A percentile compares a stretch with the other conserved stretches of the same genome.
These are phyloP conservation scores for Chaetodon auriga DNA, from an alignment of 2,113 vertebrate genomes.

Conservation along the genomic window DNA sequence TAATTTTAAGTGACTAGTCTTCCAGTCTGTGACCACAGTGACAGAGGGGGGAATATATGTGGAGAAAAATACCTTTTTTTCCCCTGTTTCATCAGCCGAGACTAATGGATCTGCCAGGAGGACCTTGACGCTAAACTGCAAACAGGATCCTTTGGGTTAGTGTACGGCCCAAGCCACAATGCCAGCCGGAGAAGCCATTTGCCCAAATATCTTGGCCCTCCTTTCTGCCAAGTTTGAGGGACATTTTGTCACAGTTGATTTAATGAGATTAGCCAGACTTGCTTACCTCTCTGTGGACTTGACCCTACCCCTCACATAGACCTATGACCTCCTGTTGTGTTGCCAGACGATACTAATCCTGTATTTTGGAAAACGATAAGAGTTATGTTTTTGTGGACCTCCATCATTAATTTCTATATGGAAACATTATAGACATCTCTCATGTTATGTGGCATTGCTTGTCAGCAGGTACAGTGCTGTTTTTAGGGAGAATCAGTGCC, in stretches of 20 bases:
- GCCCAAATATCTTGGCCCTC: conserved; percentile 32
- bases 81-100: conserved; percentile 64
- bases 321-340: neutral
- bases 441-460: conserved; percentile 11
- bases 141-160: conserved; percentile 61
- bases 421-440: conserved; percentile 19
- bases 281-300: conserved; percentile 6
- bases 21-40: conserved; percentile 55
- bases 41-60: conserved; percentile 22
- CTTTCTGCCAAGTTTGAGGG: conserved; percentile 32
- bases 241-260: conserved; percentile 56
- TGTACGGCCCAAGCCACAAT: conserved; percentile 56
- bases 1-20: conserved; percentile 12
- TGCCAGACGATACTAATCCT: conserved; percentile 27
- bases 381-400: conserved; percentile 7
- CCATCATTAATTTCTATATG: conserved; percentile 11
- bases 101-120: conserved; percentile 79
- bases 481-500: neutral
- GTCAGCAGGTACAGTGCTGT: conserved; percentile 19
- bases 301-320: conserved; percentile 3
- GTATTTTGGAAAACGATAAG: conserved; percentile 11
- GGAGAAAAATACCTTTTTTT: conserved; percentile 36
- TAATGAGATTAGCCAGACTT: conserved; percentile 50
- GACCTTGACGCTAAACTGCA: conserved; percentile 45
- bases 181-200: conserved; percentile 70